phyloP scores from a whole-genome alignment of 1,140 invertebrate genomes.

The Drosophila suzukii region DNA sequence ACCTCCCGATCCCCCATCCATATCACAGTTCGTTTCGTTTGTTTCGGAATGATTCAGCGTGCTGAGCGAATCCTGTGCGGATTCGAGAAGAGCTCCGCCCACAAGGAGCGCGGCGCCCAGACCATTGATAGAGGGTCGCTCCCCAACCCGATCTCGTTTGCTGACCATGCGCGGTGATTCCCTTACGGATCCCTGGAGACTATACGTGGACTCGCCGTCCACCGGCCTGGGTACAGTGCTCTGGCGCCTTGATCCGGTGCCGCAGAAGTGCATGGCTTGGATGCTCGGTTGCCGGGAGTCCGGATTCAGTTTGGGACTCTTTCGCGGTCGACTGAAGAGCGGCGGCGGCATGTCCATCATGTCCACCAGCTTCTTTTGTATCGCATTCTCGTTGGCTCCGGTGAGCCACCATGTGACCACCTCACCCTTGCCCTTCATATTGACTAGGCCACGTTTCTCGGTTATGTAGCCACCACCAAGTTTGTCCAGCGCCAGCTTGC shows the following conservation, averaged over 20 bases:
- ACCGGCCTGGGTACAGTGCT: slow-evolving; percentile 84
- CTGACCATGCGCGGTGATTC: slow-evolving; percentile 76
- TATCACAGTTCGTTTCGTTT: slow-evolving; percentile 84
- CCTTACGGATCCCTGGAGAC: slow-evolving; percentile 77
- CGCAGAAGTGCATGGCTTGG: slow-evolving; percentile 84
- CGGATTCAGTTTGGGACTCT: slow-evolving; percentile 90
- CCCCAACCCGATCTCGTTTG: slow-evolving; percentile 60
- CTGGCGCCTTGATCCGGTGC: slow-evolving; percentile 82
- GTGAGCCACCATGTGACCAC: slow-evolving; percentile 95
- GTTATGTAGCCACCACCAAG: slow-evolving; percentile 93
- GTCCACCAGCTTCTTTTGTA: slow-evolving; percentile 93
- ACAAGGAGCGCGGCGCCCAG: slow-evolving; percentile 51
- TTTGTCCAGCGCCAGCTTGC: slow-evolving; percentile 93
- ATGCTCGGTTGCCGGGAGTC: slow-evolving; percentile 89
- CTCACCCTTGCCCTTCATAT: slow-evolving; percentile 96
- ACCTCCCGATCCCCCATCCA: slow-evolving; percentile 57
- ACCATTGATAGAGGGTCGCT: slow-evolving; percentile 72
- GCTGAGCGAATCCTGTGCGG: slow-evolving; percentile 72
- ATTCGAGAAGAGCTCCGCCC: slow-evolving; percentile 59
- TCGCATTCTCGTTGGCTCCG: slow-evolving; percentile 92
- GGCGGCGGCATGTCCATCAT: slow-evolving; percentile 91
- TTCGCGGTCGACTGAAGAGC: slow-evolving; percentile 90
- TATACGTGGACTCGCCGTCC: slow-evolving; percentile 83
- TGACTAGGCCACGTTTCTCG: slow-evolving; percentile 93
- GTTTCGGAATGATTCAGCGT: slow-evolving; percentile 84